These are phyloP conservation scores for Echinometra lucunter DNA, from an alignment of 53 echinoderm and acorn worm genomes.

Conservation along the genomic window DNA sequence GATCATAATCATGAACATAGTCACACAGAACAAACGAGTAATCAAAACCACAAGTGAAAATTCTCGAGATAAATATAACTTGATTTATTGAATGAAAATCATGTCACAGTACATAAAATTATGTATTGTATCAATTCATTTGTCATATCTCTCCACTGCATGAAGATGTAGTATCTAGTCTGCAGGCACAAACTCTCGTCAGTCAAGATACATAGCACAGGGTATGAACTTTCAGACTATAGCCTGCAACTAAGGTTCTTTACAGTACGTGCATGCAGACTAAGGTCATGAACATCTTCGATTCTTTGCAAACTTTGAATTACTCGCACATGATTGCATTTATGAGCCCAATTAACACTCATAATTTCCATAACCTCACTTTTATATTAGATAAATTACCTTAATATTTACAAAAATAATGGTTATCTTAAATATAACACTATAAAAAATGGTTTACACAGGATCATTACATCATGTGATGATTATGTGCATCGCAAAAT, in stretches of 20 bases:
- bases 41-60: background rate
- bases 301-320: background rate
- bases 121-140: background rate
- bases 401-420: background rate
- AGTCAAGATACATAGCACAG: background rate
- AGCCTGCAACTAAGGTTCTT: background rate
- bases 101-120: background rate
- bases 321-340: background rate
- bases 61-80: background rate
- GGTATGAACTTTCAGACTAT: too few relatives aligned
- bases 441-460: background rate
- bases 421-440: background rate
- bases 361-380: background rate
- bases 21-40: too few relatives aligned
- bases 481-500: background rate
- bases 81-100: background rate
- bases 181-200: background rate
- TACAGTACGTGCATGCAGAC: background rate
- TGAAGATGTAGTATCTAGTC: background rate
- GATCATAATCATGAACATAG: too few relatives aligned
- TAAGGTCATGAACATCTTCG: background rate
- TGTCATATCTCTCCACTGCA: background rate
- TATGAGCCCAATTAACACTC: background rate
- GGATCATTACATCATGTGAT: background rate
- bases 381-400: background rate